Evolutionary conservation across 2,113 vertebrate species (phyloP).

Genomic region (Hypanus sabinus): DNA sequence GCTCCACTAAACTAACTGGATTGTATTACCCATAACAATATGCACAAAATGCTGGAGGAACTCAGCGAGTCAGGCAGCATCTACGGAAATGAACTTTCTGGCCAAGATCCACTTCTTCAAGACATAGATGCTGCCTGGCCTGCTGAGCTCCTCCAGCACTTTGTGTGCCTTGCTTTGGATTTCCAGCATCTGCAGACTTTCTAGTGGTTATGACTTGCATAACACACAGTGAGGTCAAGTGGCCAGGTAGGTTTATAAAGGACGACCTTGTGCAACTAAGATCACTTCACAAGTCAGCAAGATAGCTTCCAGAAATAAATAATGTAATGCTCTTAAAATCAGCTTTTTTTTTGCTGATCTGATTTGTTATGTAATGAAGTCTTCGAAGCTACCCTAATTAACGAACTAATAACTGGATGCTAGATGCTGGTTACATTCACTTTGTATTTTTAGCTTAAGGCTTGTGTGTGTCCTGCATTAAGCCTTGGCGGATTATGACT

Average conservation of each 20-base stretch:
- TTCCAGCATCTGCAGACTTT: too few relatives aligned
- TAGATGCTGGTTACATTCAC: neutral
- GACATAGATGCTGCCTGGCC: too few relatives aligned
- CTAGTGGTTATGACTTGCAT: neutral
- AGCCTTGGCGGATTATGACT: neutral
- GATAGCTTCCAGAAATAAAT: neutral
- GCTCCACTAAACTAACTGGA: neutral
- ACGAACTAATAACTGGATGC: neutral
- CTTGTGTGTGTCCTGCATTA: neutral
- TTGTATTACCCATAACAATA: neutral
- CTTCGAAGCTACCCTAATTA: neutral
- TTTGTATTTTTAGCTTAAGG: neutral
- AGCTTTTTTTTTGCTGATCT: neutral
- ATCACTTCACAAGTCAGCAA: neutral
- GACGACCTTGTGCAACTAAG: neutral
- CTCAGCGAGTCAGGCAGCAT: too few relatives aligned
- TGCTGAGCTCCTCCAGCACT: too few relatives aligned
- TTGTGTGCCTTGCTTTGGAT: too few relatives aligned
- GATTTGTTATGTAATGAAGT: neutral
- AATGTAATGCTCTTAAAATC: neutral
- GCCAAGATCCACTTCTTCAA: too few relatives aligned
- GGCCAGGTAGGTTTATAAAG: neutral
- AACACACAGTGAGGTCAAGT: neutral
- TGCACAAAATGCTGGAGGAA: too few relatives aligned
- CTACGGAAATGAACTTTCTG: too few relatives aligned